Conservation (phyloP, 2,113 vertebrate species). For the Nanorana parkeri region DNA sequence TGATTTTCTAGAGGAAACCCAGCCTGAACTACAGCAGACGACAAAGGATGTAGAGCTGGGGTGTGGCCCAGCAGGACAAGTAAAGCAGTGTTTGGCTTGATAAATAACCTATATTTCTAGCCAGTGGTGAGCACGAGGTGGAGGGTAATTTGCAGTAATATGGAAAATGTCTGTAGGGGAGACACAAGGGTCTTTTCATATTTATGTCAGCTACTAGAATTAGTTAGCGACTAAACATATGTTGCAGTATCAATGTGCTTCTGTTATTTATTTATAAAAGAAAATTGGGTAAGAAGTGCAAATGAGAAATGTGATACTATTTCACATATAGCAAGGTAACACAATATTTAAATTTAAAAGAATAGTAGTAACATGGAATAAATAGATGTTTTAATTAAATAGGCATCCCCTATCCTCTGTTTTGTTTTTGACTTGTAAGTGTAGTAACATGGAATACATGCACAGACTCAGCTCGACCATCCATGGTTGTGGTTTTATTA, state of each 20-base stretch:
- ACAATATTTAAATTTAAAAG: no score
- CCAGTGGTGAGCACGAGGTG: not conserved
- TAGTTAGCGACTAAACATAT: not conserved
- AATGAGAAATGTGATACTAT: no score
- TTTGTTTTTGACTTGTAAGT: no score
- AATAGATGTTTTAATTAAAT: no score
- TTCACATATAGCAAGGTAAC: no score
- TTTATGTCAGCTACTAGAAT: not conserved
- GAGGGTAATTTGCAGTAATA: slow-evolving; percentile 10
- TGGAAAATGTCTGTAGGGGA: slow-evolving; percentile 20
- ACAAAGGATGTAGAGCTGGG: slow-evolving; percentile 42
- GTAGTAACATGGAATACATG: no score
- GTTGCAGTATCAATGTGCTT: not conserved
- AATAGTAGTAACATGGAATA: no score
- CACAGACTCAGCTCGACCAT: no score
- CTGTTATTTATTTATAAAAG: no score
- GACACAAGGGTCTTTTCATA: slow-evolving; percentile 12
- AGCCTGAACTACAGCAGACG: slow-evolving; percentile 27
- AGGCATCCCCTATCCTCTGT: no score
- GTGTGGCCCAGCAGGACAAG: slow-evolving; percentile 40
- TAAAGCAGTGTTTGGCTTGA: slow-evolving; percentile 23
- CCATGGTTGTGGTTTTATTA: no score
- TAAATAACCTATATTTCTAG: slow-evolving; percentile 20
- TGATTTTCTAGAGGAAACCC: slow-evolving; percentile 42
- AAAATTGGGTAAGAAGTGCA: no score